Evolutionary conservation across 2,888 invertebrate species (phyloP).

Genomic region (Zonitis immaculata): DNA sequence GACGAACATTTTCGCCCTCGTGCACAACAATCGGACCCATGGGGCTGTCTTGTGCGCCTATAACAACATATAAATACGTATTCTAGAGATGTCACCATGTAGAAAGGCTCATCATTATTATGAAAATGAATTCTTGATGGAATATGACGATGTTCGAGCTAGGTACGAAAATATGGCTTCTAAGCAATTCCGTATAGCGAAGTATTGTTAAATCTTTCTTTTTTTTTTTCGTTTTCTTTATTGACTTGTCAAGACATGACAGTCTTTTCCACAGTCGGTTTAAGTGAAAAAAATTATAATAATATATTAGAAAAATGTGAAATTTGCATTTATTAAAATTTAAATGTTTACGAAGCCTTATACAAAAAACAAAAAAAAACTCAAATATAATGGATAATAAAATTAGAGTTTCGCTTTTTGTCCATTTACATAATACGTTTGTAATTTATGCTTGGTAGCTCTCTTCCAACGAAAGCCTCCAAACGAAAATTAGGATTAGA

Average conservation of each 20-base stretch:
- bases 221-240: not conserved
- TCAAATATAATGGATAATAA: constrained; percentile 6
- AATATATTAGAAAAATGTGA: not conserved
- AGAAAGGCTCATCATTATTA: not conserved
- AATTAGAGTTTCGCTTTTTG: constrained; percentile 14
- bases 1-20: constrained; percentile 76
- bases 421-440: constrained; percentile 16
- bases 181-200: not conserved
- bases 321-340: not conserved
- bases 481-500: constrained; percentile 15
- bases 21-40: constrained; percentile 62
- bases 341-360: not conserved
- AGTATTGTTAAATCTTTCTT: not conserved
- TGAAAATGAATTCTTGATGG: not conserved
- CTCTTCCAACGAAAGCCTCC: constrained; percentile 14
- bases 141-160: not conserved
- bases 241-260: not conserved
- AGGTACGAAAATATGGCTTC: not conserved
- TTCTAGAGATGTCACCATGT: constrained; percentile 8
- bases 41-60: constrained; percentile 34
- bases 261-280: not conserved
- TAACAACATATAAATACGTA: constrained; percentile 12
- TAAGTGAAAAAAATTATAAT: not conserved
- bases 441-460: constrained; percentile 16
- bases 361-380: too few relatives aligned